Percentiles rank a stretch among this genome's conserved stretches.
phyloP scores from a whole-genome alignment of 2,888 invertebrate species.

The Acanthosepion esculentum region DNA sequence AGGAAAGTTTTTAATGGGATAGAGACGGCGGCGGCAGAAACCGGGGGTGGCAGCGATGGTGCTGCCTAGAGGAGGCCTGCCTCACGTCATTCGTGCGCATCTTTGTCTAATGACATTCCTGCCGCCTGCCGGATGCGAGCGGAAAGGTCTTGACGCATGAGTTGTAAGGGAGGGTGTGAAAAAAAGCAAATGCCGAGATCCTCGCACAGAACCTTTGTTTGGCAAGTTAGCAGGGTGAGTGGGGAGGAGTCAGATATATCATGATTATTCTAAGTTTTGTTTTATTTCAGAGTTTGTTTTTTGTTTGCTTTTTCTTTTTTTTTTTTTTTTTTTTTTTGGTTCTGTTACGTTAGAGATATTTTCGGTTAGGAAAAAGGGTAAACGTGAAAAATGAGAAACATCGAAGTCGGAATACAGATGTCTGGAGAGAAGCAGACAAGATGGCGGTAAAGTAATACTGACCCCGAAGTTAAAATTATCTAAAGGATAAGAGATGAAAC shows the following conservation, averaged over 20 bases:
- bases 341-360: background rate
- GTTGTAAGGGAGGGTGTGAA: background rate
- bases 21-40: background rate
- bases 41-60: background rate
- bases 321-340: background rate
- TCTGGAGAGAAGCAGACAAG: conserved; percentile 5
- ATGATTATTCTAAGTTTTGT: background rate
- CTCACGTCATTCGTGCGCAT: background rate
- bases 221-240: background rate
- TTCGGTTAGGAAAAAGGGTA: background rate
- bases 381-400: background rate
- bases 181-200: background rate
- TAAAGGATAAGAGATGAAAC: background rate
- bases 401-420: background rate
- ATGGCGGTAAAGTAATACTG: background rate
- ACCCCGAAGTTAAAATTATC: background rate
- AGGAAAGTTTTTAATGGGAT: background rate
- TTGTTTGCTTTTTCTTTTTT: background rate
- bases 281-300: background rate
- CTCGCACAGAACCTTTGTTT: background rate
- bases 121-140: background rate
- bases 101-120: background rate
- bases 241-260: background rate
- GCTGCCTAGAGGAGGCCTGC: background rate
- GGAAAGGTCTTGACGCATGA: background rate